These are phyloP conservation scores for Periphyllus acericola DNA, from an alignment of 2,888 invertebrate genomes.

Conservation along the genomic window DNA sequence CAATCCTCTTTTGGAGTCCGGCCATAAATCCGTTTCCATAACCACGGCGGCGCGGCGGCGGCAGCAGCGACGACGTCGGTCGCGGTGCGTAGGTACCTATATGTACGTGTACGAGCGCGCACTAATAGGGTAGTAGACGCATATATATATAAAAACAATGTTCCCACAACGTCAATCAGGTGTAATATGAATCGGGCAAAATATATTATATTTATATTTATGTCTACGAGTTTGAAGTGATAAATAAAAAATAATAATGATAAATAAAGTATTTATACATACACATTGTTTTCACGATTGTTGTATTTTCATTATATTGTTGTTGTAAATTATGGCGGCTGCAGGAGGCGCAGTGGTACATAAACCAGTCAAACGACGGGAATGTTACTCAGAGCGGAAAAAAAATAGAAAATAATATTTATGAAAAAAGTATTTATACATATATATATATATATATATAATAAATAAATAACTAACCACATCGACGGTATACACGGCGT, in stretches of 20 bases:
- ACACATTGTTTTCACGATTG: constrained; percentile 6
- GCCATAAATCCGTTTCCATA: constrained; percentile 61
- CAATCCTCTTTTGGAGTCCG: constrained; percentile 60
- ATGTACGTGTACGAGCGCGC: neutral
- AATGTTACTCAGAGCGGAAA: neutral
- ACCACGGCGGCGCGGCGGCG: constrained; percentile 41
- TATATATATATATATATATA: neutral
- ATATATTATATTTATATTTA: neutral
- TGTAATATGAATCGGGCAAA: neutral
- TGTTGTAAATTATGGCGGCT: neutral
- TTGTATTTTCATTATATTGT: neutral
- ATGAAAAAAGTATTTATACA: constrained; percentile 4
- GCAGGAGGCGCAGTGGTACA: neutral
- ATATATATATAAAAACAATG: neutral
- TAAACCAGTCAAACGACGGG: constrained; percentile 46
- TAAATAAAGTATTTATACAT: neutral
- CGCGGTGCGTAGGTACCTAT: neutral
- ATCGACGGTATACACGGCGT: neutral
- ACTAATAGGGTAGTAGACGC: constrained; percentile 32
- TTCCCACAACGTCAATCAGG: constrained; percentile 43
- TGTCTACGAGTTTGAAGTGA: neutral
- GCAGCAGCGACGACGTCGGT: neutral
- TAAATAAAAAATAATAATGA: constrained; percentile 1
- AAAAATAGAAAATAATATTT: constrained; percentile 32
- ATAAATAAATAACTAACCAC: constrained; percentile 32